A percentile compares a stretch with the other conserved stretches of the same genome.
These are phyloP conservation scores for Drosophila mayaguana DNA, from an alignment of 2,888 invertebrate genomes.

Conservation along the genomic window DNA sequence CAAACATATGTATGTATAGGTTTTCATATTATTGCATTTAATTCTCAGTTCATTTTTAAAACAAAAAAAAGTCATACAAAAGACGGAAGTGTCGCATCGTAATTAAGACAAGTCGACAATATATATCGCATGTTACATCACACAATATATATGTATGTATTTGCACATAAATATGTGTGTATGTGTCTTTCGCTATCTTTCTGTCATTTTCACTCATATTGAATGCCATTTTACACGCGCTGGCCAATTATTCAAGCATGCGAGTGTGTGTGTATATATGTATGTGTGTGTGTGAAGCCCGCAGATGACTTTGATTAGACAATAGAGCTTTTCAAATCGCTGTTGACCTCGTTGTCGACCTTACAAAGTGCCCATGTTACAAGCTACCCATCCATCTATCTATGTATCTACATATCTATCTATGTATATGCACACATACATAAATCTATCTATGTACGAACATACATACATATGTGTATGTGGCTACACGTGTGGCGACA, in stretches of 20 bases:
- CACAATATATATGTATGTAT: conserved; percentile 15
- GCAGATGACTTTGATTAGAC: conserved; percentile 65
- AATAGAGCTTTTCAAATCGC: conserved; percentile 63
- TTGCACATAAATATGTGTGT: neutral
- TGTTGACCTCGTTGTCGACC: conserved; percentile 73
- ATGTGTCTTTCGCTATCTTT: conserved; percentile 14
- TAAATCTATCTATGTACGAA: neutral
- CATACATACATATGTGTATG: neutral
- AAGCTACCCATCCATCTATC: conserved; percentile 20
- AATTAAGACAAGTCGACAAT: conserved; percentile 23
- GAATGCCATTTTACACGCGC: conserved; percentile 22
- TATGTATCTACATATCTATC: conserved; percentile 11
- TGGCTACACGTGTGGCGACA: conserved; percentile 11
- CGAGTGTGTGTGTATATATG: conserved; percentile 15
- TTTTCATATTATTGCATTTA: conserved; percentile 10
- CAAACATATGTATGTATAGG: neutral
- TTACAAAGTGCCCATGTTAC: conserved; percentile 64
- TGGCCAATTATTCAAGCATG: conserved; percentile 48
- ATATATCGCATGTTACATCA: conserved; percentile 39
- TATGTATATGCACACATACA: neutral
- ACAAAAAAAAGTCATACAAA: conserved; percentile 40
- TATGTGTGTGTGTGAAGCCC: conserved; percentile 11
- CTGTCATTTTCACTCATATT: conserved; percentile 23
- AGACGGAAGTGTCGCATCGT: conserved; percentile 46
- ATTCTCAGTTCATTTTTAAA: conserved; percentile 21